Evolutionary conservation across 1,140 invertebrate species (phyloP).

Genomic region (Drosophila pallidifrons): DNA sequence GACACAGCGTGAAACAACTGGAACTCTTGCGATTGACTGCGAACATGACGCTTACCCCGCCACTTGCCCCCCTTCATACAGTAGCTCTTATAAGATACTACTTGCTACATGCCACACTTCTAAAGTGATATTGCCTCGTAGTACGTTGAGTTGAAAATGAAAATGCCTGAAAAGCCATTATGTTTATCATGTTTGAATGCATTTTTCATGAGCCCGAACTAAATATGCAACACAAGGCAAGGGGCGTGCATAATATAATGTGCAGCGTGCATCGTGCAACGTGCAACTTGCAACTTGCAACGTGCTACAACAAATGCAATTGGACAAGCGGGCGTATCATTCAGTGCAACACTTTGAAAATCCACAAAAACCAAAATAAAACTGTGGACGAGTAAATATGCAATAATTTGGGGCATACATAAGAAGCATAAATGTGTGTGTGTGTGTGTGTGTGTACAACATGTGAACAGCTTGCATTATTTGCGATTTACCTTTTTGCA

Average conservation of each 20-base stretch:
- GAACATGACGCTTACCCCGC: constrained; percentile 35
- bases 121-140: constrained; percentile 9
- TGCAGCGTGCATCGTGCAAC: constrained; percentile 10
- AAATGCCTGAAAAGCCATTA: constrained; percentile 39
- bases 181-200: constrained; percentile 48
- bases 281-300: constrained; percentile 15
- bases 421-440: background rate
- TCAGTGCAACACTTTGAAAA: constrained; percentile 38
- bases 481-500: constrained; percentile 7
- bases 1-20: constrained; percentile 45
- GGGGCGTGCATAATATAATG: constrained; percentile 44
- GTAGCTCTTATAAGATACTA: constrained; percentile 16
- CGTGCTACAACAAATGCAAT: constrained; percentile 17
- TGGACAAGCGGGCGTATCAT: constrained; percentile 36
- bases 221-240: constrained; percentile 27
- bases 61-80: constrained; percentile 4
- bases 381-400: constrained; percentile 35
- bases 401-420: constrained; percentile 37
- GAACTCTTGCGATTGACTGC: constrained; percentile 43
- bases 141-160: background rate
- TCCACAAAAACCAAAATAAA: constrained; percentile 1
- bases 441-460: constrained; percentile 2
- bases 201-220: constrained; percentile 49
- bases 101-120: constrained; percentile 17
- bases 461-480: constrained; percentile 7